Evolutionary conservation across 2,888 invertebrate genomes (phyloP).

Genomic region (Aspidiotus destructor): DNA sequence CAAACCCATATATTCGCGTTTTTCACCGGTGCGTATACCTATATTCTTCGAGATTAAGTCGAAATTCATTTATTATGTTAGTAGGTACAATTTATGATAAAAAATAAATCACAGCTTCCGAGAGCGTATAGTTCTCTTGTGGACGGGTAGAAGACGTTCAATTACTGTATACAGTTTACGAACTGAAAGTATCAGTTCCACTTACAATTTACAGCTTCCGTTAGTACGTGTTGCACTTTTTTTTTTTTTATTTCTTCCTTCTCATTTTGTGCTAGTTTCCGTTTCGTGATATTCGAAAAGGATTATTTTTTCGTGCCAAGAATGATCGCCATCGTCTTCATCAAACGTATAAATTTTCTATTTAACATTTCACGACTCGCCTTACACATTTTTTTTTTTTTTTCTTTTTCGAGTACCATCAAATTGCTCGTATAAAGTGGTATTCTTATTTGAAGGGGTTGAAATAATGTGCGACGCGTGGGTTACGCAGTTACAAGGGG

Average conservation of each 20-base stretch:
- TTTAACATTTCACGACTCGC: not conserved
- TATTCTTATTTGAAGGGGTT: not conserved
- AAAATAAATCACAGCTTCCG: conserved; percentile 4
- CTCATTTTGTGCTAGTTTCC: not conserved
- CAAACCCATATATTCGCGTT: not conserved
- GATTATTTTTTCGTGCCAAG: not conserved
- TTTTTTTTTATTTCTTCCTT: not conserved
- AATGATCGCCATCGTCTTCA: not conserved
- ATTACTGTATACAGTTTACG: not conserved
- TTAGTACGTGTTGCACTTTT: not conserved
- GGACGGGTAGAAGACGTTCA: not conserved
- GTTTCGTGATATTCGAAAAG: not conserved
- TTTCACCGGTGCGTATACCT: not conserved
- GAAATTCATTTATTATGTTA: conserved; percentile 4
- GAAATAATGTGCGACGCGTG: not conserved
- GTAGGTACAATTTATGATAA: conserved; percentile 1
- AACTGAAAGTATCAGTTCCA: not conserved
- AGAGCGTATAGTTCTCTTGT: not conserved
- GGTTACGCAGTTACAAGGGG: not conserved
- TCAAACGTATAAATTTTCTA: not conserved
- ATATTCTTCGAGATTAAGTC: conserved; percentile 1
- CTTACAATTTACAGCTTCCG: conserved; percentile 2
- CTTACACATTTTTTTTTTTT: not conserved
- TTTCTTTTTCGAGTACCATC: not conserved
- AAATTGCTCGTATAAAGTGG: not conserved